Evolutionary conservation across 2,797 vertebrate species (phyloP).

Genomic region (Knipowitschia caucasica): DNA sequence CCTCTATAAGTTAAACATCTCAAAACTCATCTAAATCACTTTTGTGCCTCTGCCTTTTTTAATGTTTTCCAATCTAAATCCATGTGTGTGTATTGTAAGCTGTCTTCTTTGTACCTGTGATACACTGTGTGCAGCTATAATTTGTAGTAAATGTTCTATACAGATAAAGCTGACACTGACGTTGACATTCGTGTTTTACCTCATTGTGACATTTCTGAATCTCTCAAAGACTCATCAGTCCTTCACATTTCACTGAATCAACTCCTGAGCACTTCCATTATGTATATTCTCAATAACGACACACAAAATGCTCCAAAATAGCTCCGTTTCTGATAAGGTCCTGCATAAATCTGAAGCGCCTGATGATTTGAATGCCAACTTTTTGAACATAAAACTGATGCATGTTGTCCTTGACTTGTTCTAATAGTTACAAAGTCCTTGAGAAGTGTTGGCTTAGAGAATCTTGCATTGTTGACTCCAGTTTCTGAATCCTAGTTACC

Average conservation of each 20-base stretch:
- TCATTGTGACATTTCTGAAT: too few relatives aligned
- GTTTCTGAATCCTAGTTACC: background rate
- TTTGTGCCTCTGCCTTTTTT: too few relatives aligned
- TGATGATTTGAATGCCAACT: conserved; percentile 30
- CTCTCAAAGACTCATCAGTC: too few relatives aligned
- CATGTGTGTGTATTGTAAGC: too few relatives aligned
- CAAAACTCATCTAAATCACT: too few relatives aligned
- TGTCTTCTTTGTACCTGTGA: too few relatives aligned
- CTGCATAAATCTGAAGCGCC: conserved; percentile 18
- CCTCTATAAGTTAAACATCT: too few relatives aligned
- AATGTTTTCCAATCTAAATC: too few relatives aligned
- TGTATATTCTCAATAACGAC: background rate
- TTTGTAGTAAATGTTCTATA: too few relatives aligned
- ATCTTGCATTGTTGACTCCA: background rate
- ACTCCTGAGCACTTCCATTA: background rate
- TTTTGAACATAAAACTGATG: conserved; percentile 12
- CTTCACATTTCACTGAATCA: background rate
- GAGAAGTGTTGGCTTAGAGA: conserved; percentile 10
- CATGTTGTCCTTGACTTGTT: background rate
- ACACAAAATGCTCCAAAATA: conserved; percentile 12
- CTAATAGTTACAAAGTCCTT: conserved; percentile 28
- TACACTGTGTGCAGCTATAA: too few relatives aligned
- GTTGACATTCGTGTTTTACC: too few relatives aligned
- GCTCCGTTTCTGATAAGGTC: conserved; percentile 33
- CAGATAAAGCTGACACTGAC: too few relatives aligned